Evolutionary conservation across 2,797 vertebrate genomes (phyloP), one percentile per base, ranked within the genome.

Genomic region (Cuculus canorus): DNA sequence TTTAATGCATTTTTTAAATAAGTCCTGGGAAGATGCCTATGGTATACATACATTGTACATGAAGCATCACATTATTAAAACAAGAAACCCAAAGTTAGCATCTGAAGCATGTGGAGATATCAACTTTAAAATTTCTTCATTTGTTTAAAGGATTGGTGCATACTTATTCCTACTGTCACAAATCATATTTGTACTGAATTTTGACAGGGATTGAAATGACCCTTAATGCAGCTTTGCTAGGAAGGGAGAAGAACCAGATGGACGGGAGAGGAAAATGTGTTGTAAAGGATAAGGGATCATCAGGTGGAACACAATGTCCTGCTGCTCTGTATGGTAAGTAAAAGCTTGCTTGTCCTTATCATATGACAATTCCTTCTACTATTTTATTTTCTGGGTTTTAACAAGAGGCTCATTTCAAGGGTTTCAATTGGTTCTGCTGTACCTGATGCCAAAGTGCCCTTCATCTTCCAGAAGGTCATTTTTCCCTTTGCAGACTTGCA

Each of bases 371-470:
- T 90, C 22, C 17, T 54, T 32, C 3, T 4, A 18, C 8, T 4
- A 28, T 35, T 61, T 72, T 66, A 7, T 73, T 71, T 68, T 50
- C 25, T 32, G 13, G 16, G 4, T 18, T 85, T 22, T 68, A 53
- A 53, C 7, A 22, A 78, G 13, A 63, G 13, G 17, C 9, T 68
- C 11, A 22, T 84, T 84, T 70, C 30, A 59, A 63, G 4, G 11
- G 3, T 0, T n/a, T 25, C 52, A 66, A 27, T 54, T 56, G 13
- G 6, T 66, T 8, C 22, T 0, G 0, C 28, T 61, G 15, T 35
- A 73, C 23, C 16, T n/a, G n/a, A 91, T 87, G 27, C 32, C 0
- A 5, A 75, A 90, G 48, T 21, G 8, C 19, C 71, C 4, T 9
- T 61, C 83, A 14, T 86, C 33, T 92, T 56, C 25, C 21, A 6